Percentiles rank a stretch among this genome's conserved stretches.
These are phyloP conservation scores for Eudyptes chrysolophus DNA, from an alignment of 2,113 vertebrate genomes.

Conservation along the genomic window DNA sequence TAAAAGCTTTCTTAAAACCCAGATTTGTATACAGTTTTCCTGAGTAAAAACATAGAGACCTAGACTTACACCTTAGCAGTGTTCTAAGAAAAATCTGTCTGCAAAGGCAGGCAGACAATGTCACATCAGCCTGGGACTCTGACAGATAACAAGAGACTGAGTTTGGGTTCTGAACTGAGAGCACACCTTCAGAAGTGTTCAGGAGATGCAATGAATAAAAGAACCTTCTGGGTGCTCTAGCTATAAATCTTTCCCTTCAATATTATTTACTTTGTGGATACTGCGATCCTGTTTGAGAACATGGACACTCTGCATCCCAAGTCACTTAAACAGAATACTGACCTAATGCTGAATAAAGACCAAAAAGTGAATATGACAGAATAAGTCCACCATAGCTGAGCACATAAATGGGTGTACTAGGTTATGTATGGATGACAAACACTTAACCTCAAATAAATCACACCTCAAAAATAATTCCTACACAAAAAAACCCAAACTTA, in stretches of 20 bases:
- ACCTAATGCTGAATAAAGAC: neutral
- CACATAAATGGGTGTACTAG: neutral
- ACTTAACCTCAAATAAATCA: neutral
- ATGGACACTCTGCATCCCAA: neutral
- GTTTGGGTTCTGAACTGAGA: neutral
- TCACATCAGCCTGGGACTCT: neutral
- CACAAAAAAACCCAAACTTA: neutral
- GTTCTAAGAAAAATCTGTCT: neutral
- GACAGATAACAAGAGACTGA: neutral
- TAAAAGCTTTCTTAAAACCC: neutral
- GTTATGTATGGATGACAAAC: neutral
- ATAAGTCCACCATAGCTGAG: neutral
- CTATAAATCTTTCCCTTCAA: neutral
- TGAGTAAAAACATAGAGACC: neutral
- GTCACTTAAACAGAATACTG: neutral
- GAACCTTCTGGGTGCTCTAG: neutral
- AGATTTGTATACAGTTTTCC: neutral
- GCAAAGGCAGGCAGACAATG: neutral
- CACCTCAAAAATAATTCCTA: neutral
- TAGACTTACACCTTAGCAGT: neutral
- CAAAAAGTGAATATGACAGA: neutral
- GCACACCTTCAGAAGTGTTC: fast-evolving
- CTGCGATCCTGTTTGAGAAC: neutral
- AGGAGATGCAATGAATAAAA: neutral
- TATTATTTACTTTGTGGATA: neutral